Conservation (phyloP, 2,888 invertebrate species). For the Helicoverpa assulta region DNA sequence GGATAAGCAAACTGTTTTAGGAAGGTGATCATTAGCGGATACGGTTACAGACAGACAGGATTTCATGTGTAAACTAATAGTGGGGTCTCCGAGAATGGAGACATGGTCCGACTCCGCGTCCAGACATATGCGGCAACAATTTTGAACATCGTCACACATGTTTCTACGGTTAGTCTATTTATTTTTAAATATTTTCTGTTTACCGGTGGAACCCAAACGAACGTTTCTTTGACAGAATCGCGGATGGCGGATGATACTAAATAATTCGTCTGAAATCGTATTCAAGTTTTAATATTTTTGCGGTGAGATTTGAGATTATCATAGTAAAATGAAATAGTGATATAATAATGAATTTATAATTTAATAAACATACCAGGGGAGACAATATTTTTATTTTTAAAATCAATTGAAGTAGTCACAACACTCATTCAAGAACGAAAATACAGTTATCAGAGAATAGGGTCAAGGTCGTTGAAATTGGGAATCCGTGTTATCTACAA, state of each 20-base stretch:
- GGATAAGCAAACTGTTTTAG: slow-evolving; percentile 80
- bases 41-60: slow-evolving; percentile 81
- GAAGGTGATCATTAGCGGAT: slow-evolving; percentile 76
- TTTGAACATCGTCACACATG: slow-evolving; percentile 79
- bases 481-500: slow-evolving; percentile 6
- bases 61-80: slow-evolving; percentile 81
- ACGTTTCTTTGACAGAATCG: neutral
- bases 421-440: slow-evolving; percentile 39
- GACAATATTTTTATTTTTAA: no score
- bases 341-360: no score
- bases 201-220: neutral
- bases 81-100: slow-evolving; percentile 80
- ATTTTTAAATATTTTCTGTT: neutral
- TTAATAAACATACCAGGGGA: no score
- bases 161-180: neutral
- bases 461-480: slow-evolving; percentile 40
- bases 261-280: slow-evolving; percentile 5
- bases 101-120: slow-evolving; percentile 80
- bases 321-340: no score
- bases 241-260: slow-evolving; percentile 16
- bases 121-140: slow-evolving; percentile 85
- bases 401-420: neutral
- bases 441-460: slow-evolving; percentile 3
- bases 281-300: neutral
- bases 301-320: no score